phyloP scores from a whole-genome alignment of 2,797 vertebrate species.

The Taeniopygia guttata region DNA sequence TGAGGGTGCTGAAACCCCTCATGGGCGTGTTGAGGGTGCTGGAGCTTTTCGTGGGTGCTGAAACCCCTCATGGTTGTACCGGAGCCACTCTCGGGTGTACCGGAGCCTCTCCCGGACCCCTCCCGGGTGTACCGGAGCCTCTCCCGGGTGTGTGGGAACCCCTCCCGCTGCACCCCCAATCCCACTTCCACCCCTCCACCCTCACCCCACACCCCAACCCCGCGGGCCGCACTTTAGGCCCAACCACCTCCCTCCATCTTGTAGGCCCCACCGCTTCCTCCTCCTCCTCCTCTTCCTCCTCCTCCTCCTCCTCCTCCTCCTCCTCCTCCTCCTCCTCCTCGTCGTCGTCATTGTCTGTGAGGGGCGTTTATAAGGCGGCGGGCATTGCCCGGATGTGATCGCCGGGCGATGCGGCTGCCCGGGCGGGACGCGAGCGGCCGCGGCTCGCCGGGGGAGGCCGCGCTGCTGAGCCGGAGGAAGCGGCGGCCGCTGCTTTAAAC shows the following conservation, averaged over 20 bases:
- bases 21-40: too few relatives aligned
- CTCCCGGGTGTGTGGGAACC: too few relatives aligned
- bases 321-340: neutral
- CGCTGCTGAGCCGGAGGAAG: constrained; percentile 48
- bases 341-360: constrained; percentile 71
- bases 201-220: too few relatives aligned
- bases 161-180: too few relatives aligned
- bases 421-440: constrained; percentile 76
- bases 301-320: neutral
- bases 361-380: constrained; percentile 73
- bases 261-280: neutral
- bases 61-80: too few relatives aligned
- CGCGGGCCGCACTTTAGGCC: too few relatives aligned
- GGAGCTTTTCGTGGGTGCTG: too few relatives aligned
- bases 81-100: too few relatives aligned
- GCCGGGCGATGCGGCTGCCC: constrained; percentile 78
- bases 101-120: too few relatives aligned
- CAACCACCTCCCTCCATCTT: neutral
- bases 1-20: too few relatives aligned
- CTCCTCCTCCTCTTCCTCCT: neutral
- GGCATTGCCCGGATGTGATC: constrained; percentile 81
- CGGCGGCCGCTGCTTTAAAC: constrained; percentile 73
- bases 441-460: constrained; percentile 74
- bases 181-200: too few relatives aligned
- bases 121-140: too few relatives aligned